Conservation (phyloP, 2,888 invertebrate species). For the Andricus quercusramuli region DNA sequence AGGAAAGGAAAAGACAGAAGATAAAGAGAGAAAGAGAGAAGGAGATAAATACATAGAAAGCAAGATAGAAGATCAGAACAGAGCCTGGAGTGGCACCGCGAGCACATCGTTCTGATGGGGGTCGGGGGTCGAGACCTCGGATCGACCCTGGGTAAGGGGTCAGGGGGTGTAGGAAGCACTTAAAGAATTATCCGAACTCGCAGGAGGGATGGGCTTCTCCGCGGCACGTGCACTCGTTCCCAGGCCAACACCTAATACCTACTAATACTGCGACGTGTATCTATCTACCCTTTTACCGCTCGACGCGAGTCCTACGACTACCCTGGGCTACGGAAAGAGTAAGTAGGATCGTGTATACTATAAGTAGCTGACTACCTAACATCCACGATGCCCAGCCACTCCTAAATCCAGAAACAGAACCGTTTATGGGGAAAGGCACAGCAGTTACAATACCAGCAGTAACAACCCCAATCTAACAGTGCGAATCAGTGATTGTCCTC, state of each 20-base stretch:
- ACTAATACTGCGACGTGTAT: slow-evolving; percentile 77
- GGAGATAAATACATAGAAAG: slow-evolving; percentile 41
- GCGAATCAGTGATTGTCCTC: slow-evolving; percentile 11
- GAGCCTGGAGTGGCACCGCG: slow-evolving; percentile 56
- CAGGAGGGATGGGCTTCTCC: slow-evolving; percentile 68
- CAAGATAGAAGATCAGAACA: slow-evolving; percentile 42
- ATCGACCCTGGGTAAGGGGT: slow-evolving; percentile 53
- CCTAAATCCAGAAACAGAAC: background rate
- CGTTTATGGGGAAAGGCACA: slow-evolving; percentile 11
- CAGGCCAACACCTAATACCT: slow-evolving; percentile 79
- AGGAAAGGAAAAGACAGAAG: slow-evolving; percentile 22
- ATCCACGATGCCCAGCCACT: slow-evolving; percentile 31
- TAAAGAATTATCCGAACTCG: slow-evolving; percentile 79
- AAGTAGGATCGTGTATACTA: slow-evolving; percentile 50
- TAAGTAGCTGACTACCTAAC: slow-evolving; percentile 42
- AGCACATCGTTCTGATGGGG: slow-evolving; percentile 50
- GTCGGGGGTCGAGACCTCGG: slow-evolving; percentile 48
- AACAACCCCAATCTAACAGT: slow-evolving; percentile 2
- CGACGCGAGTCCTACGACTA: slow-evolving; percentile 73
- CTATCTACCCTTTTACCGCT: slow-evolving; percentile 78
- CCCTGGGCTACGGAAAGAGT: slow-evolving; percentile 56
- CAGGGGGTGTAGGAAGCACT: slow-evolving; percentile 75
- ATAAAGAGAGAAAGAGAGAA: slow-evolving; percentile 27
- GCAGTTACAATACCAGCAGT: slow-evolving; percentile 1
- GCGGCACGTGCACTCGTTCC: slow-evolving; percentile 77